Evolutionary conservation across 1,140 invertebrate species (phyloP), one percentile per base, ranked within the genome.

Genomic region (Glossosoma conforme): DNA sequence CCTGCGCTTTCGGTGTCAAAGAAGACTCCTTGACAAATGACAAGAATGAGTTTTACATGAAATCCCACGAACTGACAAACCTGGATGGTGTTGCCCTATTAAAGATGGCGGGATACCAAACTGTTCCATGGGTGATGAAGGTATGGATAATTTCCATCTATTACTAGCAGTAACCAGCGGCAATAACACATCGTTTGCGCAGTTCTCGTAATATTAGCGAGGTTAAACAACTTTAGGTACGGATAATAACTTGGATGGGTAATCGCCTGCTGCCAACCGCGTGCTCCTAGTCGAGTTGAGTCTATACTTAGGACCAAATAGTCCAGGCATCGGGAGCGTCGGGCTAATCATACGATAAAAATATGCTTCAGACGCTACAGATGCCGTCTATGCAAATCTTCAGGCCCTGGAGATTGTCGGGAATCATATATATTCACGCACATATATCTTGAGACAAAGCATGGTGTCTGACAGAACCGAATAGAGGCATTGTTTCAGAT

Each of bases 1-100:
- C 61, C 0, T 58, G 58, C 20, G 67, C 68, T 9, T 73, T 72
- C 43, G 68, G 69, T 0, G 20, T 72, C 0, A 52, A 54, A 28
- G 41, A 56, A 0, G 59, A 72, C 42, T 64, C 65, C 5, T 25
- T 66, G 1, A 54, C 32, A 2, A 45, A 65, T 13, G 48, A 56
- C 0, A 20, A 65, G 0, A 67, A 66, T n/a, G 59, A 62, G 13
- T 69, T 72, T 20, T 66, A 60, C 41, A 30, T 48, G 0, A 49
- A 56, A 3, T 11, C 17, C n/a, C 25, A 38, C 25, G 6, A n/a
- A 17, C 19, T 47, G 2, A 47, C 45, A 14, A 2, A 28, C n/a
- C 10, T 47, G 2, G 11, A 47, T 14, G 25, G 20, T 1, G 28
- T 22, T 8, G 20, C 11, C 8, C 14, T 18, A 3, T 2, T 24